These are phyloP conservation scores for Aspidoscelis tigris DNA, from an alignment of 2,113 vertebrate genomes.

Conservation along the genomic window DNA sequence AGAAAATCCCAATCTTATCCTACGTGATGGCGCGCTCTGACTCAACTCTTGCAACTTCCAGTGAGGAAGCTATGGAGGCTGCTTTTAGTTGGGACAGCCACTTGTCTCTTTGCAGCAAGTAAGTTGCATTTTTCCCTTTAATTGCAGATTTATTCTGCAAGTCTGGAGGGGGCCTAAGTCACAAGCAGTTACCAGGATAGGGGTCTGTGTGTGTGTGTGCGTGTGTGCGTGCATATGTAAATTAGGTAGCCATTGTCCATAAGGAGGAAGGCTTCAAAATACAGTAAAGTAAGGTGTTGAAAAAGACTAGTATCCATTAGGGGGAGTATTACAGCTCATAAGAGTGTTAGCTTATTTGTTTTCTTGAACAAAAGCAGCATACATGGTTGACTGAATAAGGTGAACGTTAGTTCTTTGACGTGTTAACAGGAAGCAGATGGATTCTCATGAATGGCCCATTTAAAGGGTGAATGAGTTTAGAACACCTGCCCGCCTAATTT, in stretches of 20 bases:
- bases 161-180: too few relatives aligned
- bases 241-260: neutral
- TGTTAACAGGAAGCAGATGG: conserved; percentile 83
- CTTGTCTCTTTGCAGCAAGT: too few relatives aligned
- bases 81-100: too few relatives aligned
- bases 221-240: neutral
- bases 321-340: neutral
- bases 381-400: conserved; percentile 70
- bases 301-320: neutral
- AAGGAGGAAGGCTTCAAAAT: neutral
- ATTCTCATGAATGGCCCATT: conserved; percentile 79
- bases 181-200: too few relatives aligned
- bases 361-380: conserved; percentile 17
- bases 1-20: too few relatives aligned
- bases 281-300: neutral
- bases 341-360: conserved; percentile 19
- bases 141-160: too few relatives aligned
- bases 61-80: too few relatives aligned
- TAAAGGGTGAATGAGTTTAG: conserved; percentile 73
- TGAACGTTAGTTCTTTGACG: conserved; percentile 73
- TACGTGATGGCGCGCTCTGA: too few relatives aligned
- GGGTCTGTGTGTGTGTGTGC: neutral
- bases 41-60: too few relatives aligned
- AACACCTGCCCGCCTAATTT: conserved; percentile 77
- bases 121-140: too few relatives aligned